A percentile compares a stretch with the other conserved stretches of the same genome.
Conservation (phyloP, 2,888 invertebrate genomes). For the Stomorhina lunata region DNA sequence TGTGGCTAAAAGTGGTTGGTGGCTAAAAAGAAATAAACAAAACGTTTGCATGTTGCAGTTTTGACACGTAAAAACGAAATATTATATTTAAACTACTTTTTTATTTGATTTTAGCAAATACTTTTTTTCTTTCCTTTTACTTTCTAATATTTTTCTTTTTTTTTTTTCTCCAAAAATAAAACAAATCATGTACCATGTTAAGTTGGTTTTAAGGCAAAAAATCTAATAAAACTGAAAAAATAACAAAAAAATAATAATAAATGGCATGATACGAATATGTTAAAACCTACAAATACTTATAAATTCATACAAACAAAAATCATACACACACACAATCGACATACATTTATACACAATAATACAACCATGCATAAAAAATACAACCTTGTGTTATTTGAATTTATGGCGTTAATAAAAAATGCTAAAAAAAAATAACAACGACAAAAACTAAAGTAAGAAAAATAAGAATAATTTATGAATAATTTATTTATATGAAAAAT, state of each 20-base stretch:
- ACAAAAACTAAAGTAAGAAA: background rate
- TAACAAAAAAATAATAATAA: conserved; percentile 19
- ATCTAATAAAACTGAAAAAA: too few species aligned
- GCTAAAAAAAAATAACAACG: background rate
- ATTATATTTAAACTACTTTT: conserved; percentile 45
- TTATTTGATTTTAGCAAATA: background rate
- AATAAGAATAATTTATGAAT: conserved; percentile 44
- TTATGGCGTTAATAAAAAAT: conserved; percentile 57
- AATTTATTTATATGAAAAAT: conserved; percentile 24
- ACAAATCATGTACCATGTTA: conserved; percentile 15
- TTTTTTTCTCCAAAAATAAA: background rate
- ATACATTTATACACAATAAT: background rate
- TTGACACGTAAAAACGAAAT: conserved; percentile 49
- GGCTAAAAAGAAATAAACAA: background rate
- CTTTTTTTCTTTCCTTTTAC: background rate
- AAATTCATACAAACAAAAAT: background rate
- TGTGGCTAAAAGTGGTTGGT: background rate
- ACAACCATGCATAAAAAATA: conserved; percentile 20
- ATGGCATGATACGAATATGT: conserved; percentile 36
- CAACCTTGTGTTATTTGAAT: conserved; percentile 51
- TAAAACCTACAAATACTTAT: background rate
- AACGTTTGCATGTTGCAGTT: conserved; percentile 59
- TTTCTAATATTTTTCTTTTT: background rate
- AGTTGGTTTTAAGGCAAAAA: too few species aligned
- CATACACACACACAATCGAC: background rate